Evolutionary conservation across 1,140 invertebrate genomes (phyloP), one percentile per base, ranked within the genome.

Genomic region (Tenebrio molitor): DNA sequence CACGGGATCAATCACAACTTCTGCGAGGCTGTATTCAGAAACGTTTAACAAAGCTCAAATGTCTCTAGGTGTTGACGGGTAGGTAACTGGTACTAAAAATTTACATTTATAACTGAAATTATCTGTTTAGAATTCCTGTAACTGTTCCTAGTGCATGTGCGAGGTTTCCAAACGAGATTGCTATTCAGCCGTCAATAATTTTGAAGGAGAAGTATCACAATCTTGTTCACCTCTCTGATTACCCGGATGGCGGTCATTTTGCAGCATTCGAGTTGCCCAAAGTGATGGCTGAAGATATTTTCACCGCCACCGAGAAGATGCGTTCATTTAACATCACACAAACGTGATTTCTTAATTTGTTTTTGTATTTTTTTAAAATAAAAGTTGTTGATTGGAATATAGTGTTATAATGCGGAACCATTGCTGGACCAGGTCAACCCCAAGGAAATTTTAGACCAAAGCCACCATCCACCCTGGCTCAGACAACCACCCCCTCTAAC

Each of bases 241-340:
- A 88, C 17, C 76, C 85, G 1, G 84, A 87, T 4, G 94, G 94
- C 1, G 95, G 95, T 1, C 95, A 97, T 83, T 97, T 97, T 80
- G 91, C 91, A 5, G 94, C 92, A 0, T 87, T 96, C 71, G 92
- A 97, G 80, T 87, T 90, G 44, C 94, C 94, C 0, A 77, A 89
- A 76, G 76, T 89, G 5, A 76, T 96, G 0, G 88, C 91, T 3
- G 85, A 89, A 8, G 93, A 96, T 76, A 63, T 81, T 88, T 64
- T 74, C 58, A 7, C 46, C 33, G 76, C 77, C 69, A 46, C 78
- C 6, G 71, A 80, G 72, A 75, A 53, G 14, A 53, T 53, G 8
- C 17, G 4, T 39, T 5, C 36, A 39, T 5, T n/a, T 39, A 39
- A 39, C 12, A n/a, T n/a, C n/a, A n/a, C n/a, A n/a, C n/a, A n/a